Conservation (phyloP, 1,140 invertebrate species). For the Cotesia glomerata region DNA sequence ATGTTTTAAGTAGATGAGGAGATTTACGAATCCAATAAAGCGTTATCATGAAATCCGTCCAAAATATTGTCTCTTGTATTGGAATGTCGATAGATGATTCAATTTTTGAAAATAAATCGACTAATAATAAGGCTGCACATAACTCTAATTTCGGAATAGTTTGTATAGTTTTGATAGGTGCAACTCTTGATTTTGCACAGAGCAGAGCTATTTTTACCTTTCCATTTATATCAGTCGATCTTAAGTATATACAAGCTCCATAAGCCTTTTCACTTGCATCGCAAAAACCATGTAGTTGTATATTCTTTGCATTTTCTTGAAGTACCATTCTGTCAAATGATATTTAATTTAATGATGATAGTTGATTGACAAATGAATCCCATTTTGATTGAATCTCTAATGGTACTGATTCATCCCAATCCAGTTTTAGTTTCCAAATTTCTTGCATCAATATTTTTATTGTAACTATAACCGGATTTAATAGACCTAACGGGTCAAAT, state of each 20-base stretch:
- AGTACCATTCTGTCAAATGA: conserved; percentile 39
- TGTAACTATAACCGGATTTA: conserved; percentile 47
- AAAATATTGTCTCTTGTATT: conserved; percentile 20
- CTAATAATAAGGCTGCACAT: conserved; percentile 45
- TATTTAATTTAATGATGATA: conserved; percentile 25
- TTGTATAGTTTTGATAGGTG: conserved; percentile 42
- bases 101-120: conserved; percentile 38
- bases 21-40: conserved; percentile 39
- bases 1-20: conserved; percentile 28
- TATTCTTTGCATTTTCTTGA: conserved; percentile 37
- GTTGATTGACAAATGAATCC: conserved; percentile 27
- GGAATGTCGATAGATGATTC: conserved; percentile 8
- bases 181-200: conserved; percentile 49
- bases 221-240: conserved; percentile 16
- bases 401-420: conserved; percentile 42
- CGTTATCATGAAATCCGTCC: conserved; percentile 39
- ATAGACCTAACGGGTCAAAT: conserved; percentile 47
- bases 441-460: conserved; percentile 51
- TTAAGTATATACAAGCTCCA: conserved; percentile 54
- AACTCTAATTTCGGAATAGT: conserved; percentile 49
- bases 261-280: conserved; percentile 54
- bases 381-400: conserved; percentile 30
- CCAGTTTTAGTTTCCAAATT: conserved; percentile 35
- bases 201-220: conserved; percentile 30
- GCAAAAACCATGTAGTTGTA: conserved; percentile 41